phyloP scores from a whole-genome alignment of 2,113 vertebrate species.

The Scortum barcoo region DNA sequence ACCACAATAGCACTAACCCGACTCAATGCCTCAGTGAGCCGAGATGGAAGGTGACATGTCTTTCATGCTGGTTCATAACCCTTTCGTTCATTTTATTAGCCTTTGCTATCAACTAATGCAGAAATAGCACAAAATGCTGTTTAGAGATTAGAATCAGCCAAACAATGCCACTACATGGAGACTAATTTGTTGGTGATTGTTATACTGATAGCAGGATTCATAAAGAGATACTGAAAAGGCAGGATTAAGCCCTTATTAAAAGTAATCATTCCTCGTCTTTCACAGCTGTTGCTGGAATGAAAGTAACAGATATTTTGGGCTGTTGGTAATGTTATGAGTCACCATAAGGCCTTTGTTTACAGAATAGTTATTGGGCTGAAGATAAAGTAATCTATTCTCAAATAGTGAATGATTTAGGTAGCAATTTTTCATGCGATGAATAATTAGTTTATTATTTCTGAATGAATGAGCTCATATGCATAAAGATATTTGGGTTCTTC shows the following conservation, averaged over 20 bases:
- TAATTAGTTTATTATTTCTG: background rate
- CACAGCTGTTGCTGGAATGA: conserved; percentile 38
- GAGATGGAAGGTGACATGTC: background rate
- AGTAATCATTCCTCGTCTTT: conserved; percentile 51
- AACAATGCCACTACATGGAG: conserved; percentile 33
- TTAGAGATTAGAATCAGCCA: conserved; percentile 50
- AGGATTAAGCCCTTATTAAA: conserved; percentile 67
- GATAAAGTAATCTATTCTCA: conserved; percentile 34
- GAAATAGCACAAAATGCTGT: conserved; percentile 17
- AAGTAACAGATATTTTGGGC: conserved; percentile 23
- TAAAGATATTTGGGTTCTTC: background rate
- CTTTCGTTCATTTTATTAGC: conserved; percentile 1
- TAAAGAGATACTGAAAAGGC: conserved; percentile 46
- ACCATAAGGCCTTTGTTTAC: conserved; percentile 49
- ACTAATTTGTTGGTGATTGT: conserved; percentile 51
- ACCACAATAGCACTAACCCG: conserved; percentile 17
- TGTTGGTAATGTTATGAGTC: conserved; percentile 47
- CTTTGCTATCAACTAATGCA: background rate
- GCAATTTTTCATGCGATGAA: background rate
- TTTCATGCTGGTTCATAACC: background rate
- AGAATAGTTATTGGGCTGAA: conserved; percentile 20
- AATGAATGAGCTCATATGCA: background rate
- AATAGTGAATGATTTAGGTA: conserved; percentile 22
- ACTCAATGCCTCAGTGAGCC: conserved; percentile 17
- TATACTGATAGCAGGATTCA: conserved; percentile 39